A percentile compares a stretch with the other conserved stretches of the same genome.
phyloP scores from a whole-genome alignment of 2,888 invertebrate genomes.

The Piscicola geometra region DNA sequence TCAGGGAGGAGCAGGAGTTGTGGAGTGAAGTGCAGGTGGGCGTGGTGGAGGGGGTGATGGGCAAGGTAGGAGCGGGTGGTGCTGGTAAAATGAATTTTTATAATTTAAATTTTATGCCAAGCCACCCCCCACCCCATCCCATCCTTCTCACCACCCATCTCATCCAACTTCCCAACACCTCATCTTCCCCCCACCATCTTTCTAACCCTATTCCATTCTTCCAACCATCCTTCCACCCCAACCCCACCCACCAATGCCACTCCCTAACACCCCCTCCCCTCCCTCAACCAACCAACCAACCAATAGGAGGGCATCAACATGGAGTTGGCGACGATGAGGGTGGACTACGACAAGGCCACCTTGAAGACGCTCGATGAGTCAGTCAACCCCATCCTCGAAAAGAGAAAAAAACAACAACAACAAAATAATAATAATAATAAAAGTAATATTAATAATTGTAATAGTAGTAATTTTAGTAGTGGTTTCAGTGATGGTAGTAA shows the following conservation, averaged over 20 bases:
- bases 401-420: constrained; percentile 60
- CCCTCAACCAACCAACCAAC: no score
- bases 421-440: background rate
- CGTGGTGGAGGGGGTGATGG: background rate
- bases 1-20: constrained; percentile 82
- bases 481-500: no score
- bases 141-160: no score
- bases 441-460: no score
- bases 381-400: constrained; percentile 84
- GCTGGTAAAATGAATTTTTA: background rate
- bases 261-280: no score
- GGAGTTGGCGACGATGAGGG: constrained; percentile 93
- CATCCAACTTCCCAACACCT: no score
- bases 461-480: no score
- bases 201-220: no score
- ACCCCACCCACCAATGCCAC: no score
- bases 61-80: background rate
- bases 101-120: no score
- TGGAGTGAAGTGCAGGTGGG: constrained; percentile 87
- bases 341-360: constrained; percentile 91
- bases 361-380: constrained; percentile 88
- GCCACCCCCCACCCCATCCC: no score
- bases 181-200: background rate
- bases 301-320: constrained; percentile 88
- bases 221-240: no score